Evolutionary conservation across 2,797 vertebrate species (phyloP).

Genomic region (Gymnothorax javanicus): DNA sequence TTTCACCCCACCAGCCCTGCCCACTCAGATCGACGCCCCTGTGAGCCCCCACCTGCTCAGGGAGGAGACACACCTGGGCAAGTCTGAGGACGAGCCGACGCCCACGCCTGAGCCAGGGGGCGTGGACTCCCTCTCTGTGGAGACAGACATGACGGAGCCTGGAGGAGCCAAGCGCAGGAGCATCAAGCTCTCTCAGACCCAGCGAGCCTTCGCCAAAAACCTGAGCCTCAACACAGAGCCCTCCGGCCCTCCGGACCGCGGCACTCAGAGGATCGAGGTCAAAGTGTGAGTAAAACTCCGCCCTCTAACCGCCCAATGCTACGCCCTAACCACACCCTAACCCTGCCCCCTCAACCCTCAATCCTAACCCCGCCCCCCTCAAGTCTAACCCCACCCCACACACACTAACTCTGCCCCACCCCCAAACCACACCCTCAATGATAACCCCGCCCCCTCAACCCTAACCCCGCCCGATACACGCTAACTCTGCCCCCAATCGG

Average conservation of each 20-base stretch:
- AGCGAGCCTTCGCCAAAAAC: conserved; percentile 58
- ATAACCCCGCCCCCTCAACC: no score
- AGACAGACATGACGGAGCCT: conserved; percentile 38
- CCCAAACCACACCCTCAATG: no score
- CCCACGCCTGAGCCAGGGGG: conserved; percentile 18
- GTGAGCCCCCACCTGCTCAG: conserved; percentile 49
- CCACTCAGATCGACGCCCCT: conserved; percentile 50
- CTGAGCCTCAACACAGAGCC: conserved; percentile 50
- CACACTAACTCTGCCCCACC: no score
- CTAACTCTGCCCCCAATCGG: no score
- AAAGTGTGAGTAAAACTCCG: conserved; percentile 64
- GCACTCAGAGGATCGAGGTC: conserved; percentile 46
- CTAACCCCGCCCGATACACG: no score
- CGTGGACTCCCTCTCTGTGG: conserved; percentile 39
- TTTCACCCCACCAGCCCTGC: neutral
- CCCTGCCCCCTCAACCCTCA: no score
- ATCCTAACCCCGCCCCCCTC: no score
- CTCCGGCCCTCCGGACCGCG: conserved; percentile 36
- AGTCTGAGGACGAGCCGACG: conserved; percentile 28
- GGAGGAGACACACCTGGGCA: conserved; percentile 73
- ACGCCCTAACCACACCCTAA: no score
- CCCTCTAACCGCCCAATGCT: neutral
- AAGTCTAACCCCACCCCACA: no score
- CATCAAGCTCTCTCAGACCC: conserved; percentile 64
- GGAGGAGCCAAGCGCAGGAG: conserved; percentile 63